A percentile compares a stretch with the other conserved stretches of the same genome.
These are phyloP conservation scores for Halisarca cf. caerulea DNA, from an alignment of 37 sponge, comb jelly and placozoan species.

Conservation along the genomic window DNA sequence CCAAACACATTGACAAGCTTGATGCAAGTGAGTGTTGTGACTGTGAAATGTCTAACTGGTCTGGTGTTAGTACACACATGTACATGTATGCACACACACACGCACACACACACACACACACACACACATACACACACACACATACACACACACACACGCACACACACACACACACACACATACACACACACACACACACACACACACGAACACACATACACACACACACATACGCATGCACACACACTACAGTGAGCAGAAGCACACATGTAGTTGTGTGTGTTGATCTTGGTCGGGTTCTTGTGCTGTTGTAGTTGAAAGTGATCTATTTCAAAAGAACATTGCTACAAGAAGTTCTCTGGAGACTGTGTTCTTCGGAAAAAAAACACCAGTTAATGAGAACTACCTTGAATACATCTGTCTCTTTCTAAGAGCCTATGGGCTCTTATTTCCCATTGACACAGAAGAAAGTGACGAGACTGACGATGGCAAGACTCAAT, in stretches of 20 bases:
- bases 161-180: no score
- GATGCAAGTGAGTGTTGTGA: background rate
- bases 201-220: no score
- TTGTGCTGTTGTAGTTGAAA: conserved; percentile 2
- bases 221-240: no score
- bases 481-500: background rate
- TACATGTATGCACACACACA: background rate
- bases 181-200: no score
- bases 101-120: background rate
- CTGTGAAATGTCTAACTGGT: background rate
- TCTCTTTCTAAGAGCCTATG: conserved; percentile 48
- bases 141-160: no score
- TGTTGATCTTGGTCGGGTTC: background rate
- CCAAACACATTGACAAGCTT: background rate
- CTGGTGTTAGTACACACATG: background rate
- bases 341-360: conserved; percentile 56
- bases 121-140: background rate
- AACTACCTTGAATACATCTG: conserved; percentile 23
- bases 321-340: conserved; percentile 67
- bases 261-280: background rate
- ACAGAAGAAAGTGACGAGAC: background rate
- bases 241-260: no score
- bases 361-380: background rate
- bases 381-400: background rate
- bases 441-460: conserved; percentile 40